Evolutionary conservation across 2,797 vertebrate genomes (phyloP).

Genomic region (Chelon auratus): DNA sequence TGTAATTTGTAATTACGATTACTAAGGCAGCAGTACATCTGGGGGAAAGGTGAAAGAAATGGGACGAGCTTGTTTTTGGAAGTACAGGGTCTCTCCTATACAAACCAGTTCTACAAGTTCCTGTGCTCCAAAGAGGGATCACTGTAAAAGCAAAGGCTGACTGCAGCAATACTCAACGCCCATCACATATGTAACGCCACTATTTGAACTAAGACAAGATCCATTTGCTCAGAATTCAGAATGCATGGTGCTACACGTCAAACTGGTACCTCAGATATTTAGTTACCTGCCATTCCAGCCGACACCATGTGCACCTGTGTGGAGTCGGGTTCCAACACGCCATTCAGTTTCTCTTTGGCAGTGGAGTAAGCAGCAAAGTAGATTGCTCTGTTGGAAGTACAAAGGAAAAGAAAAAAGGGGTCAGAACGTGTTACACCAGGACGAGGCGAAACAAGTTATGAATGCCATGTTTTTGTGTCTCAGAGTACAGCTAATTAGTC

Average conservation of each 20-base stretch:
- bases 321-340: constrained; percentile 92
- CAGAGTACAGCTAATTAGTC: constrained; percentile 23
- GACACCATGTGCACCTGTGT: constrained; percentile 98
- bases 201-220: constrained; percentile 3
- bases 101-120: constrained; percentile 16
- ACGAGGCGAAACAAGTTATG: constrained; percentile 5
- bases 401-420: constrained; percentile 46
- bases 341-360: constrained; percentile 94
- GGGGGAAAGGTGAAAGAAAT: neutral
- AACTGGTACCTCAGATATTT: neutral
- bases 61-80: neutral
- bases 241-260: neutral
- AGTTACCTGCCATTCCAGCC: constrained; percentile 96
- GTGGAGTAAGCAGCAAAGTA: constrained; percentile 98
- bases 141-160: neutral
- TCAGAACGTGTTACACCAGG: neutral
- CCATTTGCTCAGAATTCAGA: constrained; percentile 4
- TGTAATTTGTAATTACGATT: neutral
- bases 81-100: neutral
- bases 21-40: neutral
- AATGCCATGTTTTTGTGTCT: constrained; percentile 5
- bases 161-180: neutral
- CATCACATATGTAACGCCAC: neutral
- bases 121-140: neutral
- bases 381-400: constrained; percentile 89